Conservation (phyloP, 1,140 invertebrate species). For the Diachasmimorpha longicaudata region DNA sequence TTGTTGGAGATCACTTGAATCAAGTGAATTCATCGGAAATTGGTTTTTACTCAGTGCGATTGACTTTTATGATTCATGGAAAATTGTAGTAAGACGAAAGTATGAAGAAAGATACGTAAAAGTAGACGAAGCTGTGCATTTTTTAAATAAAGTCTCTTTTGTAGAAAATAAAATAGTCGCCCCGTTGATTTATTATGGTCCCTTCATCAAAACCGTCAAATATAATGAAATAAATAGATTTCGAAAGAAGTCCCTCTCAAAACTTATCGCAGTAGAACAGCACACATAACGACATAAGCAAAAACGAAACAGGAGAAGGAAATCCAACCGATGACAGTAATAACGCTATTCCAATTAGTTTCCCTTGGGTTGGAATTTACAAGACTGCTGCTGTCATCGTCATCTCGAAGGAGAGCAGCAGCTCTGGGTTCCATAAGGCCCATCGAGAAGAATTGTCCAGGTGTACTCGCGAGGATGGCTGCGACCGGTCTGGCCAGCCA, state of each 20-base stretch:
- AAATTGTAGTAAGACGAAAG: background rate
- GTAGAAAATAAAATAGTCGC: background rate
- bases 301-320: constrained; percentile 23
- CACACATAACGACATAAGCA: constrained; percentile 29
- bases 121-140: constrained; percentile 4
- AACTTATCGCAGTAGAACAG: constrained; percentile 2
- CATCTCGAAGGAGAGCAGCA: constrained; percentile 37
- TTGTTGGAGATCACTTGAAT: no score
- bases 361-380: constrained; percentile 20
- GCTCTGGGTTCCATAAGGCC: constrained; percentile 46
- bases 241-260: no score
- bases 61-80: background rate
- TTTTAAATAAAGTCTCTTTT: background rate
- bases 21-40: no score
- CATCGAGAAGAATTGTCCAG: constrained; percentile 45
- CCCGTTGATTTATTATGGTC: background rate
- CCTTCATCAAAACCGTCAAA: no score
- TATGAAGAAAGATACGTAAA: constrained; percentile 6
- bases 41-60: no score
- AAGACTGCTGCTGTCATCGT: constrained; percentile 46
- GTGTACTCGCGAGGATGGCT: constrained; percentile 37
- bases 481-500: constrained; percentile 35
- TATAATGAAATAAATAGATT: no score
- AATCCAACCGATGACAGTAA: constrained; percentile 27
- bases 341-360: constrained; percentile 24